phyloP scores from a whole-genome alignment of 1,140 invertebrate genomes.

The Drosophila lowei region DNA sequence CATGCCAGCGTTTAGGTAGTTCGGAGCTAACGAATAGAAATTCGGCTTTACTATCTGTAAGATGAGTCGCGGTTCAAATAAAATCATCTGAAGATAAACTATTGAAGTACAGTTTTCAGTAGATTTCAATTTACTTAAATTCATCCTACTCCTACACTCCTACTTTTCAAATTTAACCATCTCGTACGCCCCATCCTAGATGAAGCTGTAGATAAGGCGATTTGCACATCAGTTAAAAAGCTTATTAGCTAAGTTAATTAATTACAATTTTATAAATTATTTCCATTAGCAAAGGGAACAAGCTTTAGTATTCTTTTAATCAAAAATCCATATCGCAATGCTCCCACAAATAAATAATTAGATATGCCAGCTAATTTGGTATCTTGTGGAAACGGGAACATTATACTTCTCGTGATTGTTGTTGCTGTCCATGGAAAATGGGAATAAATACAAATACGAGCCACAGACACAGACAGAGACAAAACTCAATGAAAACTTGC shows the following conservation, averaged over 20 bases:
- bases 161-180: no score
- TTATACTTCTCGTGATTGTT: background rate
- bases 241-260: no score
- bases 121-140: slow-evolving; percentile 1
- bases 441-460: background rate
- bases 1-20: slow-evolving; percentile 31
- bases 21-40: slow-evolving; percentile 6
- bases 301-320: no score
- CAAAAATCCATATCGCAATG: background rate
- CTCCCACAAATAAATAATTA: slow-evolving; percentile 6
- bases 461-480: slow-evolving; percentile 5
- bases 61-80: background rate
- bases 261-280: no score
- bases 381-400: slow-evolving; percentile 2
- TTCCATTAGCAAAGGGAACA: background rate
- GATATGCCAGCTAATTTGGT: slow-evolving; percentile 25
- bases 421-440: slow-evolving; percentile 4
- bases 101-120: background rate
- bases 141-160: no score
- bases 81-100: no score
- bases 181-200: no score
- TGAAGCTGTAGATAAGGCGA: no score
- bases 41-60: background rate
- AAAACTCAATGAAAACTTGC: slow-evolving; percentile 49
- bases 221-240: no score